These are phyloP conservation scores for Drosophila melanosoma DNA, from an alignment of 2,888 invertebrate genomes.

Conservation along the genomic window DNA sequence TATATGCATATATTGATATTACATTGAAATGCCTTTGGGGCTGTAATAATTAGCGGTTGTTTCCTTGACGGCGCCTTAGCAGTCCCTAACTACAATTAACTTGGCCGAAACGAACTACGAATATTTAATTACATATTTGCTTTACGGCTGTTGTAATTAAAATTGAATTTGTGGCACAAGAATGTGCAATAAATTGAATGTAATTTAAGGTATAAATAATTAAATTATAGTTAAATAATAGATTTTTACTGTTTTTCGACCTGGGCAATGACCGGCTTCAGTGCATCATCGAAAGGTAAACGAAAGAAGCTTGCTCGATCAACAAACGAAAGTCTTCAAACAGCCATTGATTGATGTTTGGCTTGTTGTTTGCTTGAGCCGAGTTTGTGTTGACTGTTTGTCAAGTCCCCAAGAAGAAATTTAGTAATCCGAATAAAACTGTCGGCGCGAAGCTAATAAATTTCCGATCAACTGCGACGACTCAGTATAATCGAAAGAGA, in stretches of 20 bases:
- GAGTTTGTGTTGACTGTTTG: conserved; percentile 17
- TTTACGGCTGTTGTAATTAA: conserved; percentile 46
- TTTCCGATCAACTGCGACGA: conserved; percentile 42
- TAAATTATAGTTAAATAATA: conserved; percentile 31
- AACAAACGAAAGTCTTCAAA: conserved; percentile 22
- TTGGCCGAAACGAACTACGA: conserved; percentile 43
- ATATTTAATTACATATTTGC: conserved; percentile 58
- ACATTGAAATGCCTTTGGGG: not conserved
- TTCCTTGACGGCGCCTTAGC: conserved; percentile 29
- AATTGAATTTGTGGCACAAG: conserved; percentile 33
- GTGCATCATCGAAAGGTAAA: not conserved
- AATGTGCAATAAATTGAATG: conserved; percentile 24
- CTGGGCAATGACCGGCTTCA: conserved; percentile 13
- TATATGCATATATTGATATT: not conserved
- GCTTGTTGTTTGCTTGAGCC: conserved; percentile 5
- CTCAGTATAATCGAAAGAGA: conserved; percentile 7
- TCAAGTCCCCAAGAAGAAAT: conserved; percentile 28
- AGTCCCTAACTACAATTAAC: conserved; percentile 26
- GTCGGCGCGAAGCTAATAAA: conserved; percentile 29
- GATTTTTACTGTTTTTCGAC: conserved; percentile 1
- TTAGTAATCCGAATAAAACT: conserved; percentile 39
- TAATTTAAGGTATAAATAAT: conserved; percentile 28
- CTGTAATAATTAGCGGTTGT: not conserved
- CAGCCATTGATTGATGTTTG: conserved; percentile 7
- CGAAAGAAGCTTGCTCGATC: not conserved